Evolutionary conservation across 2,888 invertebrate species (phyloP), one percentile per base, ranked within the genome.

Genomic region (Drosophila kambysellisi): DNA sequence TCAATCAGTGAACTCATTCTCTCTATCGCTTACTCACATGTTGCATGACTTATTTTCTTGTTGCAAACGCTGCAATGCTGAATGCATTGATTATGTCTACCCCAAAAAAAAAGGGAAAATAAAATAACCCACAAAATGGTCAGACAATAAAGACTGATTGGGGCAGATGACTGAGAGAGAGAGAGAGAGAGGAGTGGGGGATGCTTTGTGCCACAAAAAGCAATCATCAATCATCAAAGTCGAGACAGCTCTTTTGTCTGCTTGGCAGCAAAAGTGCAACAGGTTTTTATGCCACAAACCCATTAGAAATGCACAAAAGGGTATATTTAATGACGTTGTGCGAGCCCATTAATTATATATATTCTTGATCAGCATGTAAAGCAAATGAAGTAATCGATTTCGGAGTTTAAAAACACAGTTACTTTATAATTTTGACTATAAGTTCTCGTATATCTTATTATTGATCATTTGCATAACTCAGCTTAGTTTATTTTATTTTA

Each of bases 71-170:
- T 69, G 69, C 81, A 70, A 33, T 33, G 65, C 29, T 69, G 69
- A 83, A 70, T 54, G 58, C 83, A 73, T 73, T 83, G 82, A 82
- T 82, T 86, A 68, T 63, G 35, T 59, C 32, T 54, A 51, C 52
- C 43, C 51, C 25, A 61, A 57, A 69, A 59, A 33, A 69, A 15
- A 68, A 53, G 2, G 25, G 2, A 2, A 25, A 25, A 25, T 25
- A 25, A 25, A 25, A 25, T 25, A 25, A 25, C 25, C 25, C 25
- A 25, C 25, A 25, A 76, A 76, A 61, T 61, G 57, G 29, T 51
- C 68, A 43, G 33, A 60, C 59, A 69, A 63, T 48, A 56, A 46
- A 25, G 20, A 46, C 46, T 46, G 46, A 46, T 46, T 12, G 53
- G 11, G 56, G 39, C 17, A 25, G 46, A 20, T 46, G 15, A 25